Evolutionary conservation across 1,140 invertebrate species (phyloP).

Genomic region (Ceratina calcarata): DNA sequence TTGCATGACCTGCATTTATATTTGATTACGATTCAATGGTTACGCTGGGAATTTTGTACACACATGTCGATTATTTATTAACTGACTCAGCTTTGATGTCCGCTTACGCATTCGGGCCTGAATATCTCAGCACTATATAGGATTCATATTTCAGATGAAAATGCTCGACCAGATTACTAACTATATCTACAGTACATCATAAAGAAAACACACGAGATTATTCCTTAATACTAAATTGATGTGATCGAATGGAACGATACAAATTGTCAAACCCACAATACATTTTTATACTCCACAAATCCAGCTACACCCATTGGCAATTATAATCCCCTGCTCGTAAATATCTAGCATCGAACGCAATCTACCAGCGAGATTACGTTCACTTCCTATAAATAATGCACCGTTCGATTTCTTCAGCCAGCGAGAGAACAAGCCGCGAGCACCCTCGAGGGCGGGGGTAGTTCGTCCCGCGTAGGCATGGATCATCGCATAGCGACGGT

Average conservation of each 20-base stretch:
- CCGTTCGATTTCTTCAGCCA: conserved; percentile 39
- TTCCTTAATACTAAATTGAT: not conserved
- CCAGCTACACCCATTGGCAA: conserved; percentile 1
- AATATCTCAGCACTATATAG: not conserved
- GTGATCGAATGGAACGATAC: too few relatives aligned
- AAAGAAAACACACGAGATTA: not conserved
- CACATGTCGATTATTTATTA: conserved; percentile 35
- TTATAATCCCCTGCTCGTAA: conserved; percentile 25
- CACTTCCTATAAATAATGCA: conserved; percentile 60
- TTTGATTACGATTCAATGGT: conserved; percentile 29
- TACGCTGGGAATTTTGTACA: not conserved
- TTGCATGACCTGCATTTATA: conserved; percentile 29
- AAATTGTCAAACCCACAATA: not conserved
- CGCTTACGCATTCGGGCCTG: conserved; percentile 14
- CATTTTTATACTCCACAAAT: too few relatives aligned
- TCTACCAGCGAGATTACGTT: conserved; percentile 41
- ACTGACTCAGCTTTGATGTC: conserved; percentile 11
- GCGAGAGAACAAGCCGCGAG: not conserved
- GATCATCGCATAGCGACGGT: conserved; percentile 39
- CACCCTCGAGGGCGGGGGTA: not conserved
- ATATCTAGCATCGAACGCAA: conserved; percentile 28
- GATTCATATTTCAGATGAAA: not conserved
- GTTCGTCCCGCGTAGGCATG: conserved; percentile 14
- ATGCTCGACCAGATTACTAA: not conserved
- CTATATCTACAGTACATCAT: too few relatives aligned